Percentiles rank a stretch among this genome's conserved stretches.
Evolutionary conservation across 2,888 invertebrate genomes (phyloP).

Genomic region (Cephus pygmeus): DNA sequence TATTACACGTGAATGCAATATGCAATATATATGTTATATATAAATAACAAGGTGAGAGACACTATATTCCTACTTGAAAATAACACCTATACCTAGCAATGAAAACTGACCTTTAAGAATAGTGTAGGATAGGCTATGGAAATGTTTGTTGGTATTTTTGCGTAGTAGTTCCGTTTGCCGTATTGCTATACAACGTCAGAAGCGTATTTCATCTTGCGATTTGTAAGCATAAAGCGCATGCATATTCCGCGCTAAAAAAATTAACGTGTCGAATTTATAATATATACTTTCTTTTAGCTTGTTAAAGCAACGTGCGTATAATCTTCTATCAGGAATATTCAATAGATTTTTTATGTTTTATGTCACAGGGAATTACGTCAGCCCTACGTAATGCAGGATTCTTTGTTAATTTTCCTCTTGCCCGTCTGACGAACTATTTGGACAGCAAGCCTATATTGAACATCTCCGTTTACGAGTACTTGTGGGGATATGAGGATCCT

Average conservation of each 20-base stretch:
- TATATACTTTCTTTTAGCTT: not conserved
- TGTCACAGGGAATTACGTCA: constrained; percentile 70
- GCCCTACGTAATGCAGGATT: constrained; percentile 68
- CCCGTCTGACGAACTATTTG: constrained; percentile 70
- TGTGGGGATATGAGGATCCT: constrained; percentile 87
- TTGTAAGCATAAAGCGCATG: not conserved
- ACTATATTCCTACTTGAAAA: not conserved
- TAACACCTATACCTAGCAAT: not conserved
- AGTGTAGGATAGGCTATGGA: not conserved
- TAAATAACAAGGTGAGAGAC: not conserved
- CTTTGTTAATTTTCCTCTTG: constrained; percentile 72
- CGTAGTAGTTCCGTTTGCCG: not conserved
- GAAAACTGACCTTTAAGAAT: not conserved
- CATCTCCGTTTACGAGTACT: constrained; percentile 75
- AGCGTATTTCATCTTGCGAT: not conserved
- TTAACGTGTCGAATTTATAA: not conserved
- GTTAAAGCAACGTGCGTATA: not conserved
- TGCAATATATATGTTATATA: no score
- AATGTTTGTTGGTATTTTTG: not conserved
- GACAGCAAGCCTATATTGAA: constrained; percentile 74
- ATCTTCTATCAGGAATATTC: not conserved
- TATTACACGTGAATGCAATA: not conserved
- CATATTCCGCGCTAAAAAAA: not conserved
- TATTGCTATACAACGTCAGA: not conserved
- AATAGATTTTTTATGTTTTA: not conserved